Evolutionary conservation across 2,113 vertebrate species (phyloP).

Genomic region (Ceuthmochares aereus): DNA sequence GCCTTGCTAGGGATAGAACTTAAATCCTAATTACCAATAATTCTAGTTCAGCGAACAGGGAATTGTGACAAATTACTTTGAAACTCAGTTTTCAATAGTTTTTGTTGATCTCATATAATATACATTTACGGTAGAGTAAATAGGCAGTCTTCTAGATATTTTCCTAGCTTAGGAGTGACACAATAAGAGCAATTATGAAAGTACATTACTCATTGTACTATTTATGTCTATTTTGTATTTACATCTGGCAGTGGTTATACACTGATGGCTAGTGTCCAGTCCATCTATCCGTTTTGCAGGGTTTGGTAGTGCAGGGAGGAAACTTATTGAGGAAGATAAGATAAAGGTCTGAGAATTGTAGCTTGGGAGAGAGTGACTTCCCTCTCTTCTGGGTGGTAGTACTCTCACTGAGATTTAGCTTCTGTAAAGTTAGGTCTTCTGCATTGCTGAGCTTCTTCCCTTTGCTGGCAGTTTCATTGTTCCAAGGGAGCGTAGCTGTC

Average conservation of each 20-base stretch:
- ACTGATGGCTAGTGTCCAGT: background rate
- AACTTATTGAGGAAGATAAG: background rate
- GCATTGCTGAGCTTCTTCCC: background rate
- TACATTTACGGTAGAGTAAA: background rate
- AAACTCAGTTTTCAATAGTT: background rate
- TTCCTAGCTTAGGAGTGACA: background rate
- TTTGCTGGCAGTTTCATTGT: conserved; percentile 35
- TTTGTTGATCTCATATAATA: background rate
- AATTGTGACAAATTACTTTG: background rate
- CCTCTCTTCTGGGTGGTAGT: background rate
- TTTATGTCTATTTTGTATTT: background rate
- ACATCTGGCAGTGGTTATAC: background rate
- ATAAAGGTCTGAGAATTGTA: background rate
- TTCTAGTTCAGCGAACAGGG: background rate
- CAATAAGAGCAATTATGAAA: background rate
- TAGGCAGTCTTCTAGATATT: background rate
- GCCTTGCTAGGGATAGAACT: background rate
- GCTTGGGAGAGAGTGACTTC: background rate
- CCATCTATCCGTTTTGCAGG: background rate
- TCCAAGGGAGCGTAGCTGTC: conserved; percentile 29
- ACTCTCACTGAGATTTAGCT: background rate
- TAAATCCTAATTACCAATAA: background rate
- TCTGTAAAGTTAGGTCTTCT: conserved; percentile 3
- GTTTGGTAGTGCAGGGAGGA: background rate
- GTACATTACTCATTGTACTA: background rate